Base-by-base conservation (phyloP, 2,797 vertebrate genomes). In the Brachyalestes nurse region DNA sequence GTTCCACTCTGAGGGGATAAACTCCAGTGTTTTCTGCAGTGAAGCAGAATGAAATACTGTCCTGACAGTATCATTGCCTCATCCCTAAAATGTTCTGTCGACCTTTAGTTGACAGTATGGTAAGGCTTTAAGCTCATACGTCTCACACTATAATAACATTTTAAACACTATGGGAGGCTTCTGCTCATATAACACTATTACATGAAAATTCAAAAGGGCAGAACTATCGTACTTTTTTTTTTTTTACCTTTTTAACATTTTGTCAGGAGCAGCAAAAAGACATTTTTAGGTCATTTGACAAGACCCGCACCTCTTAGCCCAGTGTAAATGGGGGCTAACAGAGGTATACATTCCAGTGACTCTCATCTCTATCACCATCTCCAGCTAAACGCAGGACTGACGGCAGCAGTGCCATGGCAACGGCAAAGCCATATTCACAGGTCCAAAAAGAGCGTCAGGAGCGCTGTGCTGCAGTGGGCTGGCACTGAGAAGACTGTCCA, bases 361-460 rank as follows among this genome's bases (percentile, higher is more conserved):
- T 80, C 51, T 69, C 45, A 62, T 78, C 38, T 75, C 70, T 58
- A 42, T 74, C 47, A 49, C 19, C 19, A 74, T 71, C 78, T 57
- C 40, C 25, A 53, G 38, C 14, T 67, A 42, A 64, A 81, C 55
- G 17, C 19, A 53, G 60, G n/a, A 1, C 53, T 64, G 64, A 61
- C 62, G 75, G 70, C 45, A 81, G 58, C 23, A 84, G 61, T 81
- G 70, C 64, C 83, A 84, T 84, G 79, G 75, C 79, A 84, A 84
- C 83, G 42, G 23, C 42, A 6, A 74, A 74, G 45, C 47, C 45
- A 62, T 55, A 72, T 70, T 71, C 58, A 58, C 64, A 78, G 75
- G 49, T 47, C 49, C 14, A 72, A 45, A 58, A 71, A 78, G 42
- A 78, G 60, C 61, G 34, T 23, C 16, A 60, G 34, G 5, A 58